Percentiles rank a stretch among this genome's conserved stretches.
Evolutionary conservation across 1,140 invertebrate species (phyloP).

Genomic region (Drosophila trapezifrons): DNA sequence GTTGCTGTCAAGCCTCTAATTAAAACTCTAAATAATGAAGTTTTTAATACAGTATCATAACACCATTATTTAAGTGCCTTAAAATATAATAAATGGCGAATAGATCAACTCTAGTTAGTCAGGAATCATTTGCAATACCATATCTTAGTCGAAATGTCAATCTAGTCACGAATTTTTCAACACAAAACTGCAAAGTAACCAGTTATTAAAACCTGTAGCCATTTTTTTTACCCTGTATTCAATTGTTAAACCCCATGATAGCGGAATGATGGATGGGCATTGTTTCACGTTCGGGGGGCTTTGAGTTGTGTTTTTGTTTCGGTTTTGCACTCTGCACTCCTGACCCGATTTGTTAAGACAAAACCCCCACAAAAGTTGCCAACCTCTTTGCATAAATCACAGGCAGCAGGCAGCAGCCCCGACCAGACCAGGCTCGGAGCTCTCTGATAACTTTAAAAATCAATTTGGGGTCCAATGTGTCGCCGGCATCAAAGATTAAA

Average conservation of each 20-base stretch:
- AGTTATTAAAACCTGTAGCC: no score
- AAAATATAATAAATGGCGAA: not conserved
- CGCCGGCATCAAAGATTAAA: constrained; percentile 53
- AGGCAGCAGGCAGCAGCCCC: not conserved
- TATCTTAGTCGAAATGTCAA: not conserved
- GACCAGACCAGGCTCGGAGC: not conserved
- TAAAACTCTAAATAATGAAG: no score
- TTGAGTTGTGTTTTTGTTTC: constrained; percentile 50
- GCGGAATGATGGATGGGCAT: constrained; percentile 44
- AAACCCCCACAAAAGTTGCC: constrained; percentile 37
- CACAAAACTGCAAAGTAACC: no score
- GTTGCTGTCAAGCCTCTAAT: no score
- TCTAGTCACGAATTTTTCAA: not conserved
- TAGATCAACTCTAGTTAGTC: not conserved
- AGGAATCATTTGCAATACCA: not conserved
- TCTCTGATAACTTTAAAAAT: constrained; percentile 56
- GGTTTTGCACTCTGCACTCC: constrained; percentile 49
- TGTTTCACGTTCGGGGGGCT: constrained; percentile 28
- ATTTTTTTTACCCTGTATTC: constrained; percentile 1
- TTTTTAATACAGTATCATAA: no score
- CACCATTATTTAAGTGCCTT: not conserved
- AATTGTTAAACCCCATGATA: constrained; percentile 26
- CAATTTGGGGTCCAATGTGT: constrained; percentile 57
- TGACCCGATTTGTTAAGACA: constrained; percentile 35
- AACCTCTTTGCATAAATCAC: constrained; percentile 58